These are phyloP conservation scores for Heterochromis multidens DNA, from an alignment of 2,113 vertebrate species.

Conservation along the genomic window DNA sequence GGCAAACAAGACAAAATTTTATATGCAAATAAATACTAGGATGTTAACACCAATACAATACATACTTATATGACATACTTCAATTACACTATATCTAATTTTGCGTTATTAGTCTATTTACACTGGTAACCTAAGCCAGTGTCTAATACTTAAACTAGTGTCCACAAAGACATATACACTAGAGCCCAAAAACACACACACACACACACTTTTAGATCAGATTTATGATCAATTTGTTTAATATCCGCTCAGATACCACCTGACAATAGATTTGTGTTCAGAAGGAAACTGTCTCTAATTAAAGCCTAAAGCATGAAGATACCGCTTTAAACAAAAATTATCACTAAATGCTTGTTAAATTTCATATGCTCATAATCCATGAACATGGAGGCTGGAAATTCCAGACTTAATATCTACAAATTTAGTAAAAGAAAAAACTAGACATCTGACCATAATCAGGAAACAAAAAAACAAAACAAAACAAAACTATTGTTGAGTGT, in stretches of 20 bases:
- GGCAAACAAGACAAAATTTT: background rate
- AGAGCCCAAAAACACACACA: background rate
- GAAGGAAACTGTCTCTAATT: conserved; percentile 1
- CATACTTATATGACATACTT: background rate
- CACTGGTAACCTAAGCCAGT: background rate
- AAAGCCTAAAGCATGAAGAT: background rate
- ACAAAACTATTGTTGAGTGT: conserved; percentile 55
- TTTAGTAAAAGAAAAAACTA: background rate
- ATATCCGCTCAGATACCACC: background rate
- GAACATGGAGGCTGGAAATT: background rate
- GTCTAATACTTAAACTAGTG: background rate
- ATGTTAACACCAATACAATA: background rate
- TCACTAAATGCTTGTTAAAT: background rate
- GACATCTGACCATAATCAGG: conserved; percentile 37
- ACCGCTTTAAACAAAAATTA: background rate
- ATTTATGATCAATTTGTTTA: background rate
- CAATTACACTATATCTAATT: background rate
- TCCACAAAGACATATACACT: background rate
- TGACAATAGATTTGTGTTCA: background rate
- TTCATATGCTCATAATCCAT: background rate
- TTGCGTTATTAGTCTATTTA: background rate
- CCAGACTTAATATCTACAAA: background rate
- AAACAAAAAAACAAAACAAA: background rate
- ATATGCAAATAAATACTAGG: background rate
- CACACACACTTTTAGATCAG: background rate